Conservation (phyloP, 2,113 vertebrate species). For the Hylia prasina region DNA sequence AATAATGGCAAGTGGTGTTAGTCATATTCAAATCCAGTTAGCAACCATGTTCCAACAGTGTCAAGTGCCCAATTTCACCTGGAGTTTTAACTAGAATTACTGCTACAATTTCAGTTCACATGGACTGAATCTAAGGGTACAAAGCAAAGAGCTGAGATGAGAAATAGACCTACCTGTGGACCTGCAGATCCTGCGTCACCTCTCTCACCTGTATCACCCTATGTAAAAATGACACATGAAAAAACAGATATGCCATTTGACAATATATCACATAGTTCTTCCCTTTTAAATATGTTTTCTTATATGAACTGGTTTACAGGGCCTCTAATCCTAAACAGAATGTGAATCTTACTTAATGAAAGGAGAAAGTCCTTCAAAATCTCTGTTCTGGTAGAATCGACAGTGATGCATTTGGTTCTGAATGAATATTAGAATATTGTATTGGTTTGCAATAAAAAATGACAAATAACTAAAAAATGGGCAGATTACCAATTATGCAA, state of each 20-base stretch:
- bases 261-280: background rate
- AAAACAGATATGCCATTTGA: background rate
- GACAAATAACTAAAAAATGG: background rate
- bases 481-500: background rate
- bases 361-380: background rate
- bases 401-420: background rate
- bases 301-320: background rate
- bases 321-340: background rate
- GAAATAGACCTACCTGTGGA: conserved; percentile 77
- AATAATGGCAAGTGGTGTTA: background rate
- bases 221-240: conserved; percentile 11
- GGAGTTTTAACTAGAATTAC: background rate
- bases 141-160: background rate
- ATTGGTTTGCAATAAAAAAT: background rate
- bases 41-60: background rate
- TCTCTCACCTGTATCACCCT: conserved; percentile 91
- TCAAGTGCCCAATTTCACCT: background rate
- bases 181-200: conserved; percentile 84
- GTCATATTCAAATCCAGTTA: background rate
- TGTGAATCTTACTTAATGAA: background rate
- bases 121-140: background rate
- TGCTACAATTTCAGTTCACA: background rate
- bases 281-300: background rate
- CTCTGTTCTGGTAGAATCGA: background rate
- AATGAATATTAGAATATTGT: background rate